Percentiles rank a stretch among this genome's conserved stretches.
These are phyloP conservation scores for Drosophila ogumai DNA, from an alignment of 1,140 invertebrate genomes.

Conservation along the genomic window DNA sequence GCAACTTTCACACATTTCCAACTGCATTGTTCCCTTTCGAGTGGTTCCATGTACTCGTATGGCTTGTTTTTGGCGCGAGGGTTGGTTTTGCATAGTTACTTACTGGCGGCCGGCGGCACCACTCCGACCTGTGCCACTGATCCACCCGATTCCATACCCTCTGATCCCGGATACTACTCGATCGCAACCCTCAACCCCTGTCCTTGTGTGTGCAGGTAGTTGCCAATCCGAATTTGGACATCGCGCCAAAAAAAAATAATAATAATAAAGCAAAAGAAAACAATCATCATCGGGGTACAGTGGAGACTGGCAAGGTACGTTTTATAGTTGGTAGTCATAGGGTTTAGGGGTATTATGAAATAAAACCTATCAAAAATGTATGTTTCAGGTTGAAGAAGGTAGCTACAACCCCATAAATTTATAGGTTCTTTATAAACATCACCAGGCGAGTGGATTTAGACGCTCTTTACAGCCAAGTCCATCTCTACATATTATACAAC, in stretches of 20 bases:
- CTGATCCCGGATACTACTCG: conserved; percentile 5
- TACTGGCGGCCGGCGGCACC: conserved; percentile 2
- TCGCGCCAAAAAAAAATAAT: conserved; percentile 40
- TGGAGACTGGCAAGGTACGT: not conserved
- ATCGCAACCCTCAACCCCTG: conserved; percentile 52
- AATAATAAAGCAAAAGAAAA: conserved; percentile 13
- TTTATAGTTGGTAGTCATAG: not conserved
- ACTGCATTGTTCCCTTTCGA: conserved; percentile 28
- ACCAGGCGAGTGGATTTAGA: no score
- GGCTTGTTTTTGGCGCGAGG: conserved; percentile 67
- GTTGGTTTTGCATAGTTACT: conserved; percentile 59
- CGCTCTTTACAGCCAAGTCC: no score
- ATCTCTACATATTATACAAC: no score
- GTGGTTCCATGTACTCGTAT: conserved; percentile 12
- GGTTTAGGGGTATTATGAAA: no score
- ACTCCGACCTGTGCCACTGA: conserved; percentile 53
- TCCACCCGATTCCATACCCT: conserved; percentile 23
- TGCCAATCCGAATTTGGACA: conserved; percentile 42
- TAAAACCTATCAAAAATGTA: no score
- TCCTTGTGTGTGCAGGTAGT: conserved; percentile 37
- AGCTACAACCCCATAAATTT: no score
- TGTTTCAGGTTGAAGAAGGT: no score
- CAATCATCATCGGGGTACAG: conserved; percentile 15
- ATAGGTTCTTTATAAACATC: no score
- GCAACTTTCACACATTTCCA: conserved; percentile 60